Evolutionary conservation across 2,113 vertebrate genomes (phyloP).

Genomic region (Amphilophus citrinellus): DNA sequence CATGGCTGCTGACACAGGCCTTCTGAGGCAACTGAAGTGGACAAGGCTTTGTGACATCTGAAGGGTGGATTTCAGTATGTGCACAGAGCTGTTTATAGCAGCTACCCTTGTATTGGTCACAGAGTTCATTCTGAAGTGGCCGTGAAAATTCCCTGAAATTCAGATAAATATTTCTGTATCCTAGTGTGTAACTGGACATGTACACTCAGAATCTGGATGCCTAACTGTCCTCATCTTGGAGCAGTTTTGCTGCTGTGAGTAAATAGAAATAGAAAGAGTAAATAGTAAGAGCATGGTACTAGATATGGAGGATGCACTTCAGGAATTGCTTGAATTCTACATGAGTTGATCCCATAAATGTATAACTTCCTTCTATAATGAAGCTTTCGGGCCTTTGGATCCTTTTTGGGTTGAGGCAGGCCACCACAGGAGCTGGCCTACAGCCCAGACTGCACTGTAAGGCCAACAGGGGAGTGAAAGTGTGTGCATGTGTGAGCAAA

Average conservation of each 20-base stretch:
- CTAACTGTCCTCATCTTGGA: background rate
- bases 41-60: constrained; percentile 30
- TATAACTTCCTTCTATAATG: background rate
- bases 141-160: background rate
- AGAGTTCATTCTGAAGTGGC: constrained; percentile 37
- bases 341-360: constrained; percentile 19
- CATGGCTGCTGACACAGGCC: background rate
- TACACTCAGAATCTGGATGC: background rate
- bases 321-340: constrained; percentile 14
- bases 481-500: constrained; percentile 21
- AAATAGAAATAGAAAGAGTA: background rate
- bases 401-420: constrained; percentile 35
- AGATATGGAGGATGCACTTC: constrained; percentile 3
- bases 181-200: background rate
- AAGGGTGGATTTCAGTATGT: constrained; percentile 12
- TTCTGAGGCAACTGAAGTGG: constrained; percentile 15
- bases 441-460: constrained; percentile 76
- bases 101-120: background rate
- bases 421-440: constrained; percentile 57
- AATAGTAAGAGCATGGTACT: background rate
- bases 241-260: background rate
- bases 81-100: constrained; percentile 40
- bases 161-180: constrained; percentile 38
- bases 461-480: constrained; percentile 65
- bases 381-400: constrained; percentile 48